Conservation (phyloP, 2,797 vertebrate genomes). For the Gymnocypris eckloni region DNA sequence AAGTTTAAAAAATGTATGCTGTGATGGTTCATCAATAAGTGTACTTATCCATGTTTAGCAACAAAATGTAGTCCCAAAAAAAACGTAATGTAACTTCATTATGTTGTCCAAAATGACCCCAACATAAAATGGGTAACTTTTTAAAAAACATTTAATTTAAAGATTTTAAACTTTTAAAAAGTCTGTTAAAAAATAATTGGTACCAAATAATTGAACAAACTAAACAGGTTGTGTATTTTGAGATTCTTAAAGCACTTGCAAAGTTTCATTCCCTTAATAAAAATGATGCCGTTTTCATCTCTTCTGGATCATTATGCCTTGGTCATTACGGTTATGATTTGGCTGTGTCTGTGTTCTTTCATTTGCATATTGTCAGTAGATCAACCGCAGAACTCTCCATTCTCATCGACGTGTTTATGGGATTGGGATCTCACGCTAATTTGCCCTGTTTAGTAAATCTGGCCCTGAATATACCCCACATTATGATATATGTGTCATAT, state of each 20-base stretch:
- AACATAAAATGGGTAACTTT: no score
- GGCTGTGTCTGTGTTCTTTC: background rate
- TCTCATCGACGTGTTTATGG: background rate
- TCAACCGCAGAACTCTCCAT: background rate
- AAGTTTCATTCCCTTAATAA: background rate
- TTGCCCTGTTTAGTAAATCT: background rate
- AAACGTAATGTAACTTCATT: no score
- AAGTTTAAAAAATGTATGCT: no score
- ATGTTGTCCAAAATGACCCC: no score
- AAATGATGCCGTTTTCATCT: background rate
- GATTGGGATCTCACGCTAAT: background rate
- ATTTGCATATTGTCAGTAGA: background rate
- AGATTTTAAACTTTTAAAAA: no score
- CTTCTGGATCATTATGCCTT: background rate
- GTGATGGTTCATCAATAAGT: no score
- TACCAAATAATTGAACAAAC: no score
- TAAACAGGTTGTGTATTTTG: background rate
- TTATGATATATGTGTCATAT: background rate
- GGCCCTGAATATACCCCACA: background rate
- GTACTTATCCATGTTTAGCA: no score
- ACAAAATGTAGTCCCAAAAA: no score
- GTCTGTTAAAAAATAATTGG: no score
- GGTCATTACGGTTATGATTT: background rate
- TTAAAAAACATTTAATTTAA: no score
- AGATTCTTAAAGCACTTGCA: background rate